These are phyloP conservation scores for Osmerus eperlanus DNA, from an alignment of 2,113 vertebrate genomes.

Conservation along the genomic window DNA sequence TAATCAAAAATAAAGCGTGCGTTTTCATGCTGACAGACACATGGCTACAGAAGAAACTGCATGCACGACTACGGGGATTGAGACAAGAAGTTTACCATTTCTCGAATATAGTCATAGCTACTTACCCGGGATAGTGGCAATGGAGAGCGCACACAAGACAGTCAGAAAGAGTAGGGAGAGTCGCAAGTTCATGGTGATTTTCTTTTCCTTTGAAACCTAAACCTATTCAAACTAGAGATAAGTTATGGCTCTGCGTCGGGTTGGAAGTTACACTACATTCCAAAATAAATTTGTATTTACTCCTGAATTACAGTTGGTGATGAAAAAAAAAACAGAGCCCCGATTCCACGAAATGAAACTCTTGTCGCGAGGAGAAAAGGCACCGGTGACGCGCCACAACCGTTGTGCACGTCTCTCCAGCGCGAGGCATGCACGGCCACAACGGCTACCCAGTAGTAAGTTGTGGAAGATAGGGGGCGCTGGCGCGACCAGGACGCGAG, in stretches of 20 bases:
- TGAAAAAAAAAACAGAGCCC: neutral
- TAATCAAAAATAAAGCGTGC: no score
- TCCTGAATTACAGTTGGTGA: neutral
- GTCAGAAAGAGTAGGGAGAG: conserved; percentile 32
- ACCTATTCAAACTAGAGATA: neutral
- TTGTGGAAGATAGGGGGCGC: conserved; percentile 5
- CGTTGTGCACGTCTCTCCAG: conserved; percentile 22
- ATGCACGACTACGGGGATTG: no score
- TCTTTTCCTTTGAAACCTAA: neutral
- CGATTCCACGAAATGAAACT: neutral
- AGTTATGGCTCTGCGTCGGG: neutral
- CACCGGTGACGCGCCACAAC: neutral
- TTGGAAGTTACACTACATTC: neutral
- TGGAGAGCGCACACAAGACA: conserved; percentile 27
- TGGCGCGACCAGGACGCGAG: neutral
- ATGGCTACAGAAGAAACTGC: no score
- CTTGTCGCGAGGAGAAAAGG: conserved; percentile 16
- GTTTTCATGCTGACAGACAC: no score
- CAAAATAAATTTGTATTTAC: neutral
- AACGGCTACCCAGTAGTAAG: no score
- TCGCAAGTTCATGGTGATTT: conserved; percentile 51
- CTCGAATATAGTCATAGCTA: neutral
- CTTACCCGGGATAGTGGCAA: conserved; percentile 52
- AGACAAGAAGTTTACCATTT: no score
- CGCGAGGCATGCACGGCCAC: neutral